Base-by-base conservation (phyloP, 2,888 invertebrate species). In the Anaspis maculata region DNA sequence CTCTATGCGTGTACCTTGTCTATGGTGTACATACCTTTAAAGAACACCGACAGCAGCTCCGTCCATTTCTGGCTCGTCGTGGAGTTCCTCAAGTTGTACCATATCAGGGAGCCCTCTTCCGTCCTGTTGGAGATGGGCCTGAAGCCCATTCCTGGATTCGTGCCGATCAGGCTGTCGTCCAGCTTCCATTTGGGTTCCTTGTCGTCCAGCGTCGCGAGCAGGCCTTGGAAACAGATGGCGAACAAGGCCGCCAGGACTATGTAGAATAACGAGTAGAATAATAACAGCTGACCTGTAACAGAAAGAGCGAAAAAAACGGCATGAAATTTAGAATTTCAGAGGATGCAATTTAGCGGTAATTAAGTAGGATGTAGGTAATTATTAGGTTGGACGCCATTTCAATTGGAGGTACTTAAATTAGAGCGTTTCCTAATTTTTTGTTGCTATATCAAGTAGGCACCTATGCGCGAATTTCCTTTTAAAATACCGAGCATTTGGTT, bases 261-360 rank as follows among this genome's bases (percentile, higher is more conserved):
- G 69, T 92, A 96, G 73, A 95, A 96, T 44, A 90, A 73, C 25
- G 75, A 44, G 70, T 96, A 97, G 72, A 96, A 97, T 1, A 81
- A 45, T 13, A 83, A 57, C 39, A 92, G 76, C 61, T 88, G 81
- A 41, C 76, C 92, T 92, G 76, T 13, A 79, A 76, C 33, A 53
- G 50, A 57, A 48, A 52, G 43, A 27, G 6, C 4, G 5, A 11
- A 34, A 52, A 48, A 28, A 30, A 21, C n/a, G n/a, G n/a, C n/a
- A n/a, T n/a, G n/a, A n/a, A n/a, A n/a, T n/a, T n/a, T n/a, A n/a
- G n/a, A n/a, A n/a, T n/a, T n/a, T n/a, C n/a, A n/a, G n/a, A n/a
- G n/a, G n/a, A n/a, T n/a, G n/a, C n/a, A n/a, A n/a, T n/a, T n/a
- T n/a, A n/a, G n/a, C n/a, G n/a, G n/a, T n/a, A n/a, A n/a, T n/a